phyloP scores from a whole-genome alignment of 2,888 invertebrate species.

The Drosophila flavopinicola region DNA sequence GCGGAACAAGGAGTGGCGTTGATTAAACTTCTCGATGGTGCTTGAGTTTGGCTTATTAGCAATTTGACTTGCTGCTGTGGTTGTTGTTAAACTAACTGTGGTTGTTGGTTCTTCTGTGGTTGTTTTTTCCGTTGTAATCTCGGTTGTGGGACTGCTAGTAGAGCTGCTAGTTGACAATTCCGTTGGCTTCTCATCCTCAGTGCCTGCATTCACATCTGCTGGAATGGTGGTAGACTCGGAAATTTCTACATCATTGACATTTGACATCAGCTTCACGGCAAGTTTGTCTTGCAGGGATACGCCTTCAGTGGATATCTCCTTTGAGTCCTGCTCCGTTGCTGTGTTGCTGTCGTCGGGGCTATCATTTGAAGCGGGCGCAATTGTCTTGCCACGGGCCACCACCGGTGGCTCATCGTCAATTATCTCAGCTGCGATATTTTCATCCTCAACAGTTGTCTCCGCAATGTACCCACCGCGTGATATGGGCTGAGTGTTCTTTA shows the following conservation, averaged over 20 bases:
- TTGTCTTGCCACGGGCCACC: conserved; percentile 34
- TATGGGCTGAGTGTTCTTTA: conserved; percentile 40
- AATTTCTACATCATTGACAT: conserved; percentile 2
- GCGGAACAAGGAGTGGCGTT: background rate
- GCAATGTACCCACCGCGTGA: conserved; percentile 56
- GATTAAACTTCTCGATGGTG: background rate
- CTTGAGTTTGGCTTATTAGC: background rate
- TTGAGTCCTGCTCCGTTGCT: conserved; percentile 54
- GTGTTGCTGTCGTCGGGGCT: conserved; percentile 52
- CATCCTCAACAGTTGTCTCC: conserved; percentile 51
- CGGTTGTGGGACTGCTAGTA: background rate
- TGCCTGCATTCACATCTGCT: conserved; percentile 1
- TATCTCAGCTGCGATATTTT: conserved; percentile 61
- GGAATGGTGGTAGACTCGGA: conserved; percentile 1
- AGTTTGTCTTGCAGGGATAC: background rate
- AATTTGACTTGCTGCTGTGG: background rate
- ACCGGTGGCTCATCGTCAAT: conserved; percentile 47
- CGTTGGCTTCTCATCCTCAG: background rate
- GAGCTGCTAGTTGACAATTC: conserved; percentile 1
- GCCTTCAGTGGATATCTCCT: conserved; percentile 24
- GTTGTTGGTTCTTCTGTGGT: conserved; percentile 2
- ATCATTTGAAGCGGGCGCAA: conserved; percentile 34
- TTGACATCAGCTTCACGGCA: background rate
- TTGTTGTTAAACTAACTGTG: background rate
- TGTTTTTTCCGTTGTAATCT: background rate